Conservation (phyloP, 2,888 invertebrate species). For the Therioaphis trifolii region DNA sequence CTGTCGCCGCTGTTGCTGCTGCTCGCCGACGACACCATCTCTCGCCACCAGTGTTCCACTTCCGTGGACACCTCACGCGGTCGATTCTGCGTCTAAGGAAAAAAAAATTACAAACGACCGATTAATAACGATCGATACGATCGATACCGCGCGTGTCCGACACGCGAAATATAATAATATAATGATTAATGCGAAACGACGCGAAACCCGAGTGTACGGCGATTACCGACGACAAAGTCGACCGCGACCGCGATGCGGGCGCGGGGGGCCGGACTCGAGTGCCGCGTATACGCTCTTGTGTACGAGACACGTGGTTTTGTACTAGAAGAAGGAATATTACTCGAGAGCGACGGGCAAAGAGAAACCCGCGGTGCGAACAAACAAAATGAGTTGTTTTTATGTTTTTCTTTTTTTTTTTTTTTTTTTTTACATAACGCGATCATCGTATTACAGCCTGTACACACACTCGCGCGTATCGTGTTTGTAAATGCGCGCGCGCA, state of each 20-base stretch:
- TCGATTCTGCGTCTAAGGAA: constrained; percentile 44
- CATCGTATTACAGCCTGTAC: background rate
- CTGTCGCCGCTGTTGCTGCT: constrained; percentile 38
- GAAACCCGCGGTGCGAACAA: background rate
- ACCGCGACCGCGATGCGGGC: too few species aligned
- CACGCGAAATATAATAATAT: background rate
- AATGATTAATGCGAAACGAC: background rate
- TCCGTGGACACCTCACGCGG: constrained; percentile 36
- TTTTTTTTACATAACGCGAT: background rate
- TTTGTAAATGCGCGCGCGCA: background rate
- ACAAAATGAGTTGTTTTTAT: background rate
- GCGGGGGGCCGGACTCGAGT: too few species aligned
- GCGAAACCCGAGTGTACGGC: background rate
- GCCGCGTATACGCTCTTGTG: too few species aligned
- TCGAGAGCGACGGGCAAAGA: too few species aligned
- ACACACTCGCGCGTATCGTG: background rate
- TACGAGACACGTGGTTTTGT: too few species aligned
- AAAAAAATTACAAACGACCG: background rate
- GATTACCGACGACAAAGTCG: too few species aligned
- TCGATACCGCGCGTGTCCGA: too few species aligned
- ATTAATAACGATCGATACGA: background rate
- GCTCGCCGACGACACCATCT: constrained; percentile 53
- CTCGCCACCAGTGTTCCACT: constrained; percentile 59
- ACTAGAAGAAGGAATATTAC: too few species aligned
- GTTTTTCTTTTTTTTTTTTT: background rate